Base-by-base conservation (phyloP, 1,140 invertebrate species). In the Megathymus violae region DNA sequence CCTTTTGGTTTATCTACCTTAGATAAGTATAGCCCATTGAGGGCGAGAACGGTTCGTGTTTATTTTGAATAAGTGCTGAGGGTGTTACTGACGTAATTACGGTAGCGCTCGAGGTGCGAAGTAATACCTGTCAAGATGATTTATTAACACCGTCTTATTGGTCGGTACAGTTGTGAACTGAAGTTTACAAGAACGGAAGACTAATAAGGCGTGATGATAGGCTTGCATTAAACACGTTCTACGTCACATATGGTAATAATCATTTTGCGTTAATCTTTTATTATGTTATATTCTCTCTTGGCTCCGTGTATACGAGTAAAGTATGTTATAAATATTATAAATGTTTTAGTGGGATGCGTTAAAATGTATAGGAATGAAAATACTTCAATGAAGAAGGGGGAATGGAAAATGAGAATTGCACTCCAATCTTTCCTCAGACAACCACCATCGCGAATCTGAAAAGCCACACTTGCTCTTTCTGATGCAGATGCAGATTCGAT, bases 61-160 rank as follows among this genome's bases (percentile, higher is more conserved):
- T 69, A 74, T 66, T 66, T 69, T 69, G 60, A 76, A 74, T 70
- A 65, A 74, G 41, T 69, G 64, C 66, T 64, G 43, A 54, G 61
- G 61, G 63, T 48, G 63, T 48, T 54, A 64, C 46, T 71, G 71
- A 71, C 61, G 78, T 79, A 76, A 85, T 83, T 82, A 85, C 62
- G 67, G 51, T 41, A 65, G 67, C 65, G 76, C 70, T 76, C 67
- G 70, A 80, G 80, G 78, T 82, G 77, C 67, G 62, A 74, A 78
- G 82, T 80, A 85, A 85, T 87, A 84, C 77, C 84, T 83, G 84
- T 83, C 84, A 79, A 75, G 69, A 87, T 87, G 84, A 87, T 87
- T 83, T 82, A 87, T 87, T 79, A 78, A 69, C 71, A 47, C 43
- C 65, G 64, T 72, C 66, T 80, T 79, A 82, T 82, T 84, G 73